Percentiles rank a stretch among this genome's conserved stretches.
phyloP scores from a whole-genome alignment of 2,888 invertebrate species.

The Pollenia griseotomentosa region DNA sequence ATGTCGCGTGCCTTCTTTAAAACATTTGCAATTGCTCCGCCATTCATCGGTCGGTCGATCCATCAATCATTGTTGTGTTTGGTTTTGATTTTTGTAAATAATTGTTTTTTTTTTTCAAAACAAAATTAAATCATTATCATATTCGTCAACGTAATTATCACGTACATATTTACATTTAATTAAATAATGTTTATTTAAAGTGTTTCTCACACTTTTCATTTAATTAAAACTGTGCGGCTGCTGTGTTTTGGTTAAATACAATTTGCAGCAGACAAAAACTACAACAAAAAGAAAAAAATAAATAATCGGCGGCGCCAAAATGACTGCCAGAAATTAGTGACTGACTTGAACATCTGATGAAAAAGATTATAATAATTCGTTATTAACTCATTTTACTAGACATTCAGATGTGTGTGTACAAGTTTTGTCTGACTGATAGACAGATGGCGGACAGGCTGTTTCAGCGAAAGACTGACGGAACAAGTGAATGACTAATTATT shows the following conservation, averaged over 20 bases:
- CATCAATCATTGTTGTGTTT: conserved; percentile 36
- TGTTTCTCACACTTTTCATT: conserved; percentile 49
- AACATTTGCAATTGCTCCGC: background rate
- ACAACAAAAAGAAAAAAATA: conserved; percentile 2
- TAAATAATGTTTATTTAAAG: conserved; percentile 54
- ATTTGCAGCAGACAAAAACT: conserved; percentile 10
- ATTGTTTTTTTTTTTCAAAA: conserved; percentile 7
- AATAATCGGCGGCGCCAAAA: conserved; percentile 62
- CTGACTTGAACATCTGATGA: background rate
- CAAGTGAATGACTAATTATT: background rate
- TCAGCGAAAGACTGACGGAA: background rate
- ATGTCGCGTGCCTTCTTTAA: conserved; percentile 48
- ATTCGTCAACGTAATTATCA: conserved; percentile 4
- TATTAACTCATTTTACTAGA: conserved; percentile 17
- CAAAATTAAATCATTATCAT: conserved; percentile 39
- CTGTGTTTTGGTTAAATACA: conserved; percentile 14
- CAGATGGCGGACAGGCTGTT: background rate
- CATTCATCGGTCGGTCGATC: conserved; percentile 14
- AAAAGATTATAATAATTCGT: conserved; percentile 16
- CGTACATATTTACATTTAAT: conserved; percentile 17
- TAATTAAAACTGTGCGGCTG: background rate
- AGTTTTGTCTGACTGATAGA: background rate
- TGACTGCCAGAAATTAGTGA: conserved; percentile 31
- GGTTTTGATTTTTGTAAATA: conserved; percentile 5
- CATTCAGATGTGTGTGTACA: background rate